Percentiles rank a stretch among this genome's conserved stretches.
Evolutionary conservation across 1,140 invertebrate genomes (phyloP).

Genomic region (Drosophila pruinosa): DNA sequence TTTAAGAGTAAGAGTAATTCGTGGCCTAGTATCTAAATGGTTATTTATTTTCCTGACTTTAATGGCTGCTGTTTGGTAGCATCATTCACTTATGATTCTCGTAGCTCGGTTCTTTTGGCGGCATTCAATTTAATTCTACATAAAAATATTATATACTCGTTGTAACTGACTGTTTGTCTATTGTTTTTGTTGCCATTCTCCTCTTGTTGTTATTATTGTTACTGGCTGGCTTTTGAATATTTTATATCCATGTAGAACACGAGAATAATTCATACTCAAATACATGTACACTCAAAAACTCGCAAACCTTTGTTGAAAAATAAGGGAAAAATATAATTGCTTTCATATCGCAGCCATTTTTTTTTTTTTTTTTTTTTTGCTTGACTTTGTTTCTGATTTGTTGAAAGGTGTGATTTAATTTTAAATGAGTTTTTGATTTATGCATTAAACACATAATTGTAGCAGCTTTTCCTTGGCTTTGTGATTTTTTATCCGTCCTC

Average conservation of each 20-base stretch:
- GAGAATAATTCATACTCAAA: slow-evolving; percentile 48
- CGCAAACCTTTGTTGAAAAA: slow-evolving; percentile 19
- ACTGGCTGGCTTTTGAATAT: slow-evolving; percentile 57
- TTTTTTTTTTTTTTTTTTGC: slow-evolving; percentile 9
- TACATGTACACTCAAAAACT: slow-evolving; percentile 11
- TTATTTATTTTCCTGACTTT: slow-evolving; percentile 41
- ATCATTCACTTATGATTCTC: background rate
- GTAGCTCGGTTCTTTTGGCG: slow-evolving; percentile 25
- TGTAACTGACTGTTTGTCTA: slow-evolving; percentile 29
- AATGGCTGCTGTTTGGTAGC: slow-evolving; percentile 54
- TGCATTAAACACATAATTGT: slow-evolving; percentile 80
- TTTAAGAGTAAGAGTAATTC: background rate
- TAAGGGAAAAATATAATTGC: slow-evolving; percentile 51
- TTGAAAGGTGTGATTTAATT: slow-evolving; percentile 77
- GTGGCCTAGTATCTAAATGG: background rate
- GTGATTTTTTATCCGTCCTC: background rate
- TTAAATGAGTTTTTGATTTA: slow-evolving; percentile 81
- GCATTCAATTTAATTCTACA: slow-evolving; percentile 75
- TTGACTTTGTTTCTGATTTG: slow-evolving; percentile 69
- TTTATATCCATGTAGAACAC: slow-evolving; percentile 49
- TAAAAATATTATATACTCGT: slow-evolving; percentile 68
- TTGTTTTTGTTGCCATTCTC: slow-evolving; percentile 22
- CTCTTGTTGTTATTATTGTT: slow-evolving; percentile 23
- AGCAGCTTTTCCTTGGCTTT: slow-evolving; percentile 51
- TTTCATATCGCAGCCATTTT: slow-evolving; percentile 46